phyloP scores from a whole-genome alignment of 2,113 vertebrate genomes.

The Dipodomys merriami region DNA sequence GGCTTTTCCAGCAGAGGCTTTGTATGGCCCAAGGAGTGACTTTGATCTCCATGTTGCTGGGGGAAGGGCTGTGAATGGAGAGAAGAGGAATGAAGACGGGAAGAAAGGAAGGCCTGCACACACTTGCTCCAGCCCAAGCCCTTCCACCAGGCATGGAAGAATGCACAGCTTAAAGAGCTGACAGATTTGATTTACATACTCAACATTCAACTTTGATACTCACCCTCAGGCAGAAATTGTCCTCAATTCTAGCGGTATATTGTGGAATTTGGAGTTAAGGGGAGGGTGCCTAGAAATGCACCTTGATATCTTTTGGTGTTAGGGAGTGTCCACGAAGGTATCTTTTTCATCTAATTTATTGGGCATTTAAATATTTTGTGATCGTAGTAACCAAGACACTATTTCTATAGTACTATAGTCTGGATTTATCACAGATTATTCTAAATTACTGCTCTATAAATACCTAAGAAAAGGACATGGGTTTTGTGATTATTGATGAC shows the following conservation, averaged over 20 bases:
- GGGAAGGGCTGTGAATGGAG: neutral
- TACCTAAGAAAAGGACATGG: neutral
- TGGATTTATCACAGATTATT: neutral
- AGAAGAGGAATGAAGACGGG: neutral
- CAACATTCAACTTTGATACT: neutral
- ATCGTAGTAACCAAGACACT: neutral
- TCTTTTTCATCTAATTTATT: neutral
- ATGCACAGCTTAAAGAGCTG: neutral
- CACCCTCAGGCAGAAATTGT: constrained; percentile 52
- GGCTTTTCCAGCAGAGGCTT: constrained; percentile 62
- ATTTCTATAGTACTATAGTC: neutral
- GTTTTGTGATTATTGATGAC: constrained; percentile 27
- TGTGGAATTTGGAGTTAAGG: constrained; percentile 19
- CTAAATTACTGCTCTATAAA: neutral
- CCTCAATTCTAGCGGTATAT: neutral
- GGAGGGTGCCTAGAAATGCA: neutral
- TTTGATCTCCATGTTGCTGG: constrained; percentile 58
- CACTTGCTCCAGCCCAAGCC: constrained; percentile 4
- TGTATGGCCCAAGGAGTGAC: neutral
- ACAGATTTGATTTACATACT: constrained; percentile 3
- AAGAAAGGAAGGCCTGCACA: constrained; percentile 21
- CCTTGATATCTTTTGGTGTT: neutral
- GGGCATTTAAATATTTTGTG: neutral
- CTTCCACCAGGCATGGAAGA: neutral
- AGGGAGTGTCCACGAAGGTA: neutral